Conservation (phyloP, 2,888 invertebrate genomes). For the Eurytoma adleriae region DNA sequence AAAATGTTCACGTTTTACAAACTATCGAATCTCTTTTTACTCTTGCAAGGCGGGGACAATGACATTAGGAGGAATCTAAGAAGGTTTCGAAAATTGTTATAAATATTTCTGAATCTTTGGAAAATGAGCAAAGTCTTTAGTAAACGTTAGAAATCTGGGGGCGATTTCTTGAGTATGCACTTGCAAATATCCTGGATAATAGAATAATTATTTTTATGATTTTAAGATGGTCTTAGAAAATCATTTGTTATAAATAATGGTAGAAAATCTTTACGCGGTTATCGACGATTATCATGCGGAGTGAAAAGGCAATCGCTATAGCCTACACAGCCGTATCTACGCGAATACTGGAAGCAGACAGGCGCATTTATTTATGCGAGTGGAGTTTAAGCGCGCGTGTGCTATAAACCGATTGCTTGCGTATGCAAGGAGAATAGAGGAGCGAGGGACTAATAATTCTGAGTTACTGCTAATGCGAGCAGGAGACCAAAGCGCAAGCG, state of each 20-base stretch:
- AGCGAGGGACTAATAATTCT: slow-evolving; percentile 64
- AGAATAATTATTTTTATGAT: too few species aligned
- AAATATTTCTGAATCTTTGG: too few species aligned
- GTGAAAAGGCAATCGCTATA: background rate
- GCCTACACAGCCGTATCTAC: background rate
- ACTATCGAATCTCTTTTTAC: too few species aligned
- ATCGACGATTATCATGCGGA: slow-evolving; percentile 7
- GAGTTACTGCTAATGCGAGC: slow-evolving; percentile 64
- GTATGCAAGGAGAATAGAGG: slow-evolving; percentile 43
- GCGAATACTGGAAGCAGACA: background rate
- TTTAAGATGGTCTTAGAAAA: background rate
- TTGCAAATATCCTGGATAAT: too few species aligned
- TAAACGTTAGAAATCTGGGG: too few species aligned
- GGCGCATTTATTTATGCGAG: slow-evolving; percentile 42
- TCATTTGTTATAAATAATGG: background rate
- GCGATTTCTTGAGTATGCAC: too few species aligned
- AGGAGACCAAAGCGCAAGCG: background rate
- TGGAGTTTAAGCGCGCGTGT: slow-evolving; percentile 30
- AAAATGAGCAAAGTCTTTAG: too few species aligned
- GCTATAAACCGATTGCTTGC: slow-evolving; percentile 48
- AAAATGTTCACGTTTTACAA: too few species aligned
- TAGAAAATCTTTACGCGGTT: background rate
- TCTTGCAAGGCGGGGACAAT: too few species aligned
- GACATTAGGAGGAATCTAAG: too few species aligned
- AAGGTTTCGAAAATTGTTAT: too few species aligned